Evolutionary conservation across 53 echinoderm and acorn worm species (phyloP).

Genomic region (Holothuria scabra): DNA sequence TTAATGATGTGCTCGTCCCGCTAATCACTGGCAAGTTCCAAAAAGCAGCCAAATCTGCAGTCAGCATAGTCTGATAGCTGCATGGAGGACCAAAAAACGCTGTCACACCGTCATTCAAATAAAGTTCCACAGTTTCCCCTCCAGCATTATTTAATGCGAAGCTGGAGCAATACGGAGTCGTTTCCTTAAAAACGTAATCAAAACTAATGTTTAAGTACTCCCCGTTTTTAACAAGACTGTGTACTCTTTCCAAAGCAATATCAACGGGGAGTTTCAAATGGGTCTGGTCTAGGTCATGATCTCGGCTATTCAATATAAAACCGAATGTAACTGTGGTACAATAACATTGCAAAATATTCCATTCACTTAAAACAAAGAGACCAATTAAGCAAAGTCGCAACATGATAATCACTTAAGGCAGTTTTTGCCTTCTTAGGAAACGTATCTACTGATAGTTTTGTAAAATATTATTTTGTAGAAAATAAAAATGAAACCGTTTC

Average conservation of each 20-base stretch:
- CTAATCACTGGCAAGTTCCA: slow-evolving; percentile 73
- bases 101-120: slow-evolving; percentile 8
- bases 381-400: no score
- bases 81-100: slow-evolving; percentile 64
- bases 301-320: not conserved
- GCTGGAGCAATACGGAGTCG: not conserved
- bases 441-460: no score
- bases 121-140: slow-evolving; percentile 38
- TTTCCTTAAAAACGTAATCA: not conserved
- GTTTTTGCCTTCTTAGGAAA: no score
- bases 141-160: slow-evolving; percentile 35
- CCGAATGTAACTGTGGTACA: not conserved
- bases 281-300: not conserved
- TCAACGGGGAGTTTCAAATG: not conserved
- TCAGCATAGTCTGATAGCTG: slow-evolving; percentile 43
- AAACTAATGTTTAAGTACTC: not conserved
- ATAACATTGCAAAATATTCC: no score
- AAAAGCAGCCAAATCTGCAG: slow-evolving; percentile 57
- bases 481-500: no score
- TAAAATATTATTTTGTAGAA: no score
- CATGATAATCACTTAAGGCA: no score
- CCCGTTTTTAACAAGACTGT: not conserved
- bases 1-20: slow-evolving; percentile 42
- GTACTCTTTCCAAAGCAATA: not conserved
- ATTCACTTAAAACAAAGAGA: no score